Conservation (phyloP, 2,113 vertebrate genomes). For the Cettia cetti region DNA sequence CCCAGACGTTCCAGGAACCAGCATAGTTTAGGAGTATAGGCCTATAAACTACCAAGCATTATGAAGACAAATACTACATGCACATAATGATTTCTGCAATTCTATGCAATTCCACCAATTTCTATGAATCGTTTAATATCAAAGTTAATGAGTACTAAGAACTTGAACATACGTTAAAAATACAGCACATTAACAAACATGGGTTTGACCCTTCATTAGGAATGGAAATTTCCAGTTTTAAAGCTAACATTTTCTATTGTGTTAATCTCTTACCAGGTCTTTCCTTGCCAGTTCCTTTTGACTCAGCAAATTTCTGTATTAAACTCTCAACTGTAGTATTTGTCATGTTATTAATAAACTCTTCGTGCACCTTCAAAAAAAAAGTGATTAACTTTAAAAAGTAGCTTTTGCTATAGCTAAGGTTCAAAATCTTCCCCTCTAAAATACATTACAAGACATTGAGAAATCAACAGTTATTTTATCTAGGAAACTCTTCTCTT, state of each 20-base stretch:
- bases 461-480: not conserved
- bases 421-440: not conserved
- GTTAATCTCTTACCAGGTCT: conserved; percentile 85
- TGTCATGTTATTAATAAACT: conserved; percentile 94
- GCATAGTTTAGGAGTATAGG: not conserved
- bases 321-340: conserved; percentile 93
- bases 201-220: not conserved
- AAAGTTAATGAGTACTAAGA: not conserved
- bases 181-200: not conserved
- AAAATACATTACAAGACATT: not conserved
- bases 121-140: not conserved
- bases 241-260: not conserved
- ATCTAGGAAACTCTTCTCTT: not conserved
- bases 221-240: not conserved
- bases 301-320: conserved; percentile 92
- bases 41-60: not conserved
- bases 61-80: not conserved
- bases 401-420: not conserved
- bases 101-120: not conserved
- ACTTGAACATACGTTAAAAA: not conserved
- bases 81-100: not conserved
- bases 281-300: conserved; percentile 95
- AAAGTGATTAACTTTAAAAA: not conserved
- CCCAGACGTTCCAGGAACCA: not conserved
- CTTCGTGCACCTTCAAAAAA: conserved; percentile 84